Evolutionary conservation across 2,113 vertebrate genomes (phyloP), one percentile per base, ranked within the genome.

Genomic region (Pseudopipra pipra): DNA sequence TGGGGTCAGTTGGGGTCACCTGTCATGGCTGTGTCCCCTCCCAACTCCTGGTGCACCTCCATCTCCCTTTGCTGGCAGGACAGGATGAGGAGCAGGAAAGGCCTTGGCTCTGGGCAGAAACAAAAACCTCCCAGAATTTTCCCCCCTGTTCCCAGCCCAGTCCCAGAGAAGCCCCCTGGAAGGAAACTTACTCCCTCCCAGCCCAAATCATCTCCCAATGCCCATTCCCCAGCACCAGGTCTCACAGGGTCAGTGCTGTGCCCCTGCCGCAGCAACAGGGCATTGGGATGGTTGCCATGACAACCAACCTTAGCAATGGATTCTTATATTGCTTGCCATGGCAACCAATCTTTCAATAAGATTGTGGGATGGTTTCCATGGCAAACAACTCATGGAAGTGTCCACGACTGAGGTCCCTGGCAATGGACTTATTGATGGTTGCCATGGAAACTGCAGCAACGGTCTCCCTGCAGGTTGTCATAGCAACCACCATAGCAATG

Each of bases 61-160:
- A 55, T 0, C n/a, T 15, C 30, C 35, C 44, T 5, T 41, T 30
- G 25, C 22, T 51, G 22, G 46, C 0, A 1, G n/a, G 30, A 14
- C 59, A 54, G n/a, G 46, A 31, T 11, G 12, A 49, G 44, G 28
- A 77, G 25, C 16, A 51, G 16, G 35, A 77, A 62, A 62, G 74
- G 35, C n/a, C 21, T 76, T 76, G 44, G 46, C 35, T 62, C 74
- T 39, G 28, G 35, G 46, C 35, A 49, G 74, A 27, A 49, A 62
- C 15, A 33, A 77, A 49, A 62, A 25, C 28, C 28, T 49, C 22
- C 28, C 20, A 39, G 39, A 39, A 39, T 39, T 39, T 39, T 11
- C 39, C 39, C 39, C 39, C 39, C 11, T 39, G 39, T 39, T 39
- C 39, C 39, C 39, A 47, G 43, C 20, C 20, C 15, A 9, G 25